Evolutionary conservation across 30 jellyfish, hydroid and myxozoan species (phyloP).

Genomic region (Cassiopea andromeda): DNA sequence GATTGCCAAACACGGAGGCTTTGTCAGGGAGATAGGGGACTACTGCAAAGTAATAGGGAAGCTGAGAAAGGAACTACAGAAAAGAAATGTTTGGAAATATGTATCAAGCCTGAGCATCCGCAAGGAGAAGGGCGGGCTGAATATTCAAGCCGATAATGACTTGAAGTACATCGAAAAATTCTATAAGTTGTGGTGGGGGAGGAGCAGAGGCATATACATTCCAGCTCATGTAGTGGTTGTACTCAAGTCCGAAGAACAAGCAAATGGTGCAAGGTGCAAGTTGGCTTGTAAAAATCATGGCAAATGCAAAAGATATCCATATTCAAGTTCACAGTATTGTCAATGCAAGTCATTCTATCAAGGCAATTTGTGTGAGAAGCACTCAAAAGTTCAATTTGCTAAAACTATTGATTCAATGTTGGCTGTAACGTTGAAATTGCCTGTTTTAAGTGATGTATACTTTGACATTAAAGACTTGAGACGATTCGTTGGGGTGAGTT

Average conservation of each 20-base stretch:
- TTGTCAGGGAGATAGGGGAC: neutral
- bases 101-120: slow-evolving; percentile 20
- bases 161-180: neutral
- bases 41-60: neutral
- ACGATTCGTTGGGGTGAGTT: slow-evolving; percentile 28
- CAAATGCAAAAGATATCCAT: slow-evolving; percentile 22
- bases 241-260: slow-evolving; percentile 12
- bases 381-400: slow-evolving; percentile 18
- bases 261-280: slow-evolving; percentile 9
- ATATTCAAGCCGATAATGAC: neutral
- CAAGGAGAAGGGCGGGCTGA: neutral
- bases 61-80: slow-evolving; percentile 7
- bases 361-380: slow-evolving; percentile 29
- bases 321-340: slow-evolving; percentile 30
- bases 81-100: slow-evolving; percentile 8
- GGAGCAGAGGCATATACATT: neutral
- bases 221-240: neutral
- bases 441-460: slow-evolving; percentile 34
- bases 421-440: slow-evolving; percentile 18
- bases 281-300: slow-evolving; percentile 25
- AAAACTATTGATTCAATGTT: slow-evolving; percentile 43
- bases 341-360: slow-evolving; percentile 51
- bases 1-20: neutral
- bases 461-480: slow-evolving; percentile 45
- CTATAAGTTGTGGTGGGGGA: neutral